Evolutionary conservation across 2,113 vertebrate genomes (phyloP).

Genomic region (Delphinus delphis): DNA sequence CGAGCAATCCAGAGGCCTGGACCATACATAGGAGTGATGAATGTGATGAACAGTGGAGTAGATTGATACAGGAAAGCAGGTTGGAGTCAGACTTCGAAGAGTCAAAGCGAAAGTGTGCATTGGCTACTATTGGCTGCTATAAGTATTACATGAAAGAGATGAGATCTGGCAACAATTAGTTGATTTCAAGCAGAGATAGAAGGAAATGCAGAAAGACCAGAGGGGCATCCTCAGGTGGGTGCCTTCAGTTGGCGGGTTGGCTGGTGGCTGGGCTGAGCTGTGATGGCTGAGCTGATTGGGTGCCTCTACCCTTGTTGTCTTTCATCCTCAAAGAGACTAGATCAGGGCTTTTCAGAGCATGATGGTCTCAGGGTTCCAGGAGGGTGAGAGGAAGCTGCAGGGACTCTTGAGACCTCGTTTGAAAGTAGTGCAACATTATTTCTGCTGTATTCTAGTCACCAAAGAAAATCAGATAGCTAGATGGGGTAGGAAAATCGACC

Average conservation of each 20-base stretch:
- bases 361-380: not conserved
- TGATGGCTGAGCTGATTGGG: not conserved
- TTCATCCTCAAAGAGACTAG: not conserved
- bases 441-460: not conserved
- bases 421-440: not conserved
- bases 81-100: not conserved
- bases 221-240: not conserved
- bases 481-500: not conserved
- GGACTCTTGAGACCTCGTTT: not conserved
- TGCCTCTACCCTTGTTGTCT: not conserved
- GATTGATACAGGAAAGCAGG: not conserved
- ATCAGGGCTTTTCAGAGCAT: not conserved
- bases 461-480: not conserved
- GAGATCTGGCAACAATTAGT: not conserved
- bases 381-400: not conserved
- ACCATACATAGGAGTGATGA: not conserved
- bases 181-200: not conserved
- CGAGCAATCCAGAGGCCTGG: not conserved
- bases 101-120: not conserved
- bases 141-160: not conserved
- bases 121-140: not conserved
- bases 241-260: not conserved
- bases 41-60: not conserved
- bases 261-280: not conserved
- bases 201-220: not conserved